Conservation (phyloP, 2,888 invertebrate genomes). For the Ormia ochracea region DNA sequence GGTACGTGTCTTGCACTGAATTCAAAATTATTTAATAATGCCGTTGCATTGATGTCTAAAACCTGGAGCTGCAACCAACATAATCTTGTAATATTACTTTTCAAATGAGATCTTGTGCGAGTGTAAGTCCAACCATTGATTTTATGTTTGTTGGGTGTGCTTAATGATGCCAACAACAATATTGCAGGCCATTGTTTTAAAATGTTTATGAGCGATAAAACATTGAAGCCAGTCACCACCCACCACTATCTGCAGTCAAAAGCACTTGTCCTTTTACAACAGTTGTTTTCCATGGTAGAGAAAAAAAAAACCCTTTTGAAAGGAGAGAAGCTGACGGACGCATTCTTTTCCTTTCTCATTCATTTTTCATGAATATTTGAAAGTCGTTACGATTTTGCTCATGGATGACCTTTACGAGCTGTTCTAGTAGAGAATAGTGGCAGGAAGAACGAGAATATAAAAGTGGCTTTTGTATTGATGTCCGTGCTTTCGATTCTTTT, state of each 20-base stretch:
- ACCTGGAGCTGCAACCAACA: too few relatives aligned
- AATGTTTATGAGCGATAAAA: slow-evolving; percentile 17
- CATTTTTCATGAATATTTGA: slow-evolving; percentile 13
- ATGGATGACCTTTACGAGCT: slow-evolving; percentile 46
- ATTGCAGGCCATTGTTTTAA: slow-evolving; percentile 52
- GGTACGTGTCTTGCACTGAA: too few relatives aligned
- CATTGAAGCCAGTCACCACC: slow-evolving; percentile 22
- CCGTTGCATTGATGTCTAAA: too few relatives aligned
- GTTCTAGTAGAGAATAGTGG: slow-evolving; percentile 1
- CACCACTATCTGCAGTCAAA: background rate
- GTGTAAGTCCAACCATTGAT: too few relatives aligned
- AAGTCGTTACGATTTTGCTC: slow-evolving; percentile 7
- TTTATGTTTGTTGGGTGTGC: background rate
- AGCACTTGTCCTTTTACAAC: background rate
- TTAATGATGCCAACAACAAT: slow-evolving; percentile 10
- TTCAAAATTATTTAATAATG: too few relatives aligned
- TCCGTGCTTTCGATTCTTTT: slow-evolving; percentile 5
- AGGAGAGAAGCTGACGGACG: background rate
- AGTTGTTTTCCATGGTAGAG: background rate
- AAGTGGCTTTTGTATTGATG: background rate
- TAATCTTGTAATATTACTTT: too few relatives aligned
- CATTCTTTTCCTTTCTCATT: background rate
- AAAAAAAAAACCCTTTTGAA: slow-evolving; percentile 48
- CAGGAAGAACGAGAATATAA: background rate
- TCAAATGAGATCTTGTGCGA: too few relatives aligned